A percentile compares a stretch with the other conserved stretches of the same genome.
Evolutionary conservation across 2,888 invertebrate genomes (phyloP).

Genomic region (Rhagophthalmus giganteus): DNA sequence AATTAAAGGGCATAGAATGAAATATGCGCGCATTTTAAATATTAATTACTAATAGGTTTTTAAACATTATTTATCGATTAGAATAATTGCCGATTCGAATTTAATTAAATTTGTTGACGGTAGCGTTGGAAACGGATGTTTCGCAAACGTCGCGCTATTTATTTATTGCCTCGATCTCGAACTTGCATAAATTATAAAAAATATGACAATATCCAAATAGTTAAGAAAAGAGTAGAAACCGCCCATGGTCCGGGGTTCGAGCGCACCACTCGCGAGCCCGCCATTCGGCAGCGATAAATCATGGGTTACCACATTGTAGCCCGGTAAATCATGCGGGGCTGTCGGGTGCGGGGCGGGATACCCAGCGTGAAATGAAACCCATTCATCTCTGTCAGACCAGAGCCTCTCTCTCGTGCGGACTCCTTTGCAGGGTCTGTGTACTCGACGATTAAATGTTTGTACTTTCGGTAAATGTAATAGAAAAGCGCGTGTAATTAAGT

Average conservation of each 20-base stretch:
- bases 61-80: too few relatives aligned
- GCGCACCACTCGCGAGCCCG: constrained; percentile 57
- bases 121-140: too few relatives aligned
- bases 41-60: constrained; percentile 1
- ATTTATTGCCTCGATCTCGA: too few relatives aligned
- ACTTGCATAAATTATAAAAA: constrained; percentile 18
- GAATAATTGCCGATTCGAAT: too few relatives aligned
- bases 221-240: constrained; percentile 34
- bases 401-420: constrained; percentile 33
- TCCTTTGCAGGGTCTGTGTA: constrained; percentile 36
- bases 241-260: constrained; percentile 43
- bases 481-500: too few relatives aligned
- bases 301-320: constrained; percentile 71
- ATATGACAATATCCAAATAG: constrained; percentile 42
- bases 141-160: too few relatives aligned
- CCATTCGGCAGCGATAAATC: constrained; percentile 67
- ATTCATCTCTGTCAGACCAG: constrained; percentile 56
- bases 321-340: constrained; percentile 65
- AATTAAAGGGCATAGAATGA: constrained; percentile 19
- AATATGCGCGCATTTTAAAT: constrained; percentile 3
- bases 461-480: constrained; percentile 7
- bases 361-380: constrained; percentile 60
- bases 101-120: too few relatives aligned
- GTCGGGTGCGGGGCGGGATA: constrained; percentile 58
- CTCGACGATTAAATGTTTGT: constrained; percentile 24